phyloP scores from a whole-genome alignment of 2,888 invertebrate genomes.

The Spicauda simplicius region DNA sequence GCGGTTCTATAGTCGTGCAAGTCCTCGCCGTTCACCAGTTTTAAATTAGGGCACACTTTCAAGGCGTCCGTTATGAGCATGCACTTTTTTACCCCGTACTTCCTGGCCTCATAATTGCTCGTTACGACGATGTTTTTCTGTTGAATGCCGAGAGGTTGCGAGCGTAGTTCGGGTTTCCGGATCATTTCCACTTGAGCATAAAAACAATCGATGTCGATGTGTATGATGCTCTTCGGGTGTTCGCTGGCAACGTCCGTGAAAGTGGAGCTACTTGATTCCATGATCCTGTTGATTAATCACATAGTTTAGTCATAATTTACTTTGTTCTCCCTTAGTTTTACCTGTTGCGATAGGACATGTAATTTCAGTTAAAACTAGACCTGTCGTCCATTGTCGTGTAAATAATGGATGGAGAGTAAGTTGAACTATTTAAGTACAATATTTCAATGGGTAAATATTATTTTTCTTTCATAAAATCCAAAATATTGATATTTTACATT shows the following conservation, averaged over 20 bases:
- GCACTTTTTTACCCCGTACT: slow-evolving; percentile 90
- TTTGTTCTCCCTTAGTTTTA: slow-evolving; percentile 73
- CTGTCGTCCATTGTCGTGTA: slow-evolving; percentile 74
- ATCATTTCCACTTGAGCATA: slow-evolving; percentile 95
- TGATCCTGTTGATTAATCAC: slow-evolving; percentile 70
- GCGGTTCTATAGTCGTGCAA: slow-evolving; percentile 91
- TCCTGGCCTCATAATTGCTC: slow-evolving; percentile 92
- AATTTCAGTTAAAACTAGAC: slow-evolving; percentile 62
- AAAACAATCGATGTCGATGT: slow-evolving; percentile 93
- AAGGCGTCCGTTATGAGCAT: slow-evolving; percentile 91
- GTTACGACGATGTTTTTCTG: slow-evolving; percentile 94
- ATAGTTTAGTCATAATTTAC: slow-evolving; percentile 69
- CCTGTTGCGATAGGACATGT: slow-evolving; percentile 68
- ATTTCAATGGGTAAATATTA: slow-evolving; percentile 59
- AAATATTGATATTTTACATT: slow-evolving; percentile 79
- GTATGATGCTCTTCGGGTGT: slow-evolving; percentile 90
- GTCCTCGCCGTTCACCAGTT: slow-evolving; percentile 93
- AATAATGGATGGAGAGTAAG: slow-evolving; percentile 65
- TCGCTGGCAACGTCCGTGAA: slow-evolving; percentile 66
- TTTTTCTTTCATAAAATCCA: slow-evolving; percentile 80
- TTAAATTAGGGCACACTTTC: slow-evolving; percentile 89
- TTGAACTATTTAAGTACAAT: slow-evolving; percentile 61
- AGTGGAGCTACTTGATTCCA: slow-evolving; percentile 78
- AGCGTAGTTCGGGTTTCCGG: slow-evolving; percentile 87
- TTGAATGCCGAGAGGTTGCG: slow-evolving; percentile 90